phyloP scores from a whole-genome alignment of 2,797 vertebrate species.

The Geotria australis region DNA sequence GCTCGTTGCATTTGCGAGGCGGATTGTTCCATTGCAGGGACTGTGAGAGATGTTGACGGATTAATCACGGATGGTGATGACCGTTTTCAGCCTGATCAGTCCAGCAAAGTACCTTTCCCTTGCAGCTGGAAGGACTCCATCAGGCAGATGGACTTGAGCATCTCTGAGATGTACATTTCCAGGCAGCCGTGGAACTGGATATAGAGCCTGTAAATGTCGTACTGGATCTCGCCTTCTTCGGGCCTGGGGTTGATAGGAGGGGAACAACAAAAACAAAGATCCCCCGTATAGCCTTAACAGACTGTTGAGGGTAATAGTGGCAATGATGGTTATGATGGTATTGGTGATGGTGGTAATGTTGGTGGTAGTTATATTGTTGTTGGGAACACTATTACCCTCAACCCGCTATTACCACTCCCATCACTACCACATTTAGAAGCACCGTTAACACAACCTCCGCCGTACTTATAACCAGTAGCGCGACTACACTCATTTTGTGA shows the following conservation, averaged over 20 bases:
- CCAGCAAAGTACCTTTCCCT: slow-evolving; percentile 42
- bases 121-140: slow-evolving; percentile 81
- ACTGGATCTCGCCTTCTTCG: slow-evolving; percentile 88
- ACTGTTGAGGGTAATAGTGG: too few relatives aligned
- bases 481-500: too few relatives aligned
- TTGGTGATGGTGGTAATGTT: background rate
- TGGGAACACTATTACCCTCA: too few relatives aligned
- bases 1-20: slow-evolving; percentile 3
- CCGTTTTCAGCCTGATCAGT: background rate
- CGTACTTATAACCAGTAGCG: too few relatives aligned
- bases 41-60: slow-evolving; percentile 2
- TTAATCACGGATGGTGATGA: background rate
- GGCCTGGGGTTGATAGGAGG: slow-evolving; percentile 21
- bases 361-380: background rate
- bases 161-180: slow-evolving; percentile 97
- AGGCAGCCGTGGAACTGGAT: slow-evolving; percentile 93
- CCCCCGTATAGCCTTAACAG: too few relatives aligned
- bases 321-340: background rate
- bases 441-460: too few relatives aligned
- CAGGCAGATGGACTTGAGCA: slow-evolving; percentile 85
- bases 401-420: too few relatives aligned
- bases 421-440: too few relatives aligned
- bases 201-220: slow-evolving; percentile 82
- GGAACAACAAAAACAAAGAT: background rate
- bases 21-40: slow-evolving; percentile 1